These are phyloP conservation scores for Cydia pomonella DNA, from an alignment of 1,140 invertebrate genomes.

Conservation along the genomic window DNA sequence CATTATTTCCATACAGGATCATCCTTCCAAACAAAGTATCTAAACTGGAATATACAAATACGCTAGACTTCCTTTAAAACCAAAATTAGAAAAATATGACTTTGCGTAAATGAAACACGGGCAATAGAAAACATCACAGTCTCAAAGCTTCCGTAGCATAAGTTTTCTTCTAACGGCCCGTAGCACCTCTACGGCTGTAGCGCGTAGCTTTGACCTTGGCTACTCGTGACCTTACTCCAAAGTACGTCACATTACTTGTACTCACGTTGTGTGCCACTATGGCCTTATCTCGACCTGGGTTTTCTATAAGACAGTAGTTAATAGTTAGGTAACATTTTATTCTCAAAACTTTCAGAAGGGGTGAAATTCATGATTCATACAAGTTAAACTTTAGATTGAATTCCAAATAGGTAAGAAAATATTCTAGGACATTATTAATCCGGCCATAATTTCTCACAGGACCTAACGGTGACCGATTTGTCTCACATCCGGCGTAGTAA, in stretches of 20 bases:
- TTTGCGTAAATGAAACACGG: not conserved
- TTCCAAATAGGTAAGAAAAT: not conserved
- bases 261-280: not conserved
- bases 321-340: not conserved
- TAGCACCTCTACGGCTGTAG: conserved; percentile 66
- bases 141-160: conserved; percentile 41
- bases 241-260: conserved; percentile 10
- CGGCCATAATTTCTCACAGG: conserved; percentile 28
- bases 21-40: no score
- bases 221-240: conserved; percentile 35
- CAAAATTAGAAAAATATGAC: not conserved
- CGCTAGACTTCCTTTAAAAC: no score
- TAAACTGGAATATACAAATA: no score
- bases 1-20: no score
- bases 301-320: not conserved
- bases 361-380: not conserved
- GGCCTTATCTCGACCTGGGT: not conserved
- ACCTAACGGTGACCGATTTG: conserved; percentile 66
- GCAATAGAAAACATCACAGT: not conserved
- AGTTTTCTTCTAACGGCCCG: conserved; percentile 56
- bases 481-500: conserved; percentile 64
- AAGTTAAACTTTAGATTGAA: not conserved
- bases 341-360: no score
- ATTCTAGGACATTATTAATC: conserved; percentile 12
- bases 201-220: conserved; percentile 55